Evolutionary conservation across 2,113 vertebrate genomes (phyloP).

Genomic region (Pteruthius melanotis): DNA sequence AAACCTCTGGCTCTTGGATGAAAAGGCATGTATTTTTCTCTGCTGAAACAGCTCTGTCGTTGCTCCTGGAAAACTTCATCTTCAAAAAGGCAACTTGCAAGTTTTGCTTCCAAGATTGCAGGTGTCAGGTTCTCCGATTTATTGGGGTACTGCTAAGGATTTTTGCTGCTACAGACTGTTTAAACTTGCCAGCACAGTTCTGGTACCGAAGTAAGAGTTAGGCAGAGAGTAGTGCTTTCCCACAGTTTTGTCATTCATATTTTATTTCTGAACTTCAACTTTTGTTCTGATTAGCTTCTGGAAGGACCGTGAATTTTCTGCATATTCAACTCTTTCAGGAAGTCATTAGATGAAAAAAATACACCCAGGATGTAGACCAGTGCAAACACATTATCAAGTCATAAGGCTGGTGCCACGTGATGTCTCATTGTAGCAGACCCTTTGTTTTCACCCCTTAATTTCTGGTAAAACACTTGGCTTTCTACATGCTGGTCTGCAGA

Average conservation of each 20-base stretch:
- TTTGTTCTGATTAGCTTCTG: background rate
- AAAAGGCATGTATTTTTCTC: background rate
- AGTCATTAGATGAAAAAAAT: conserved; percentile 8
- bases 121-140: background rate
- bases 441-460: background rate
- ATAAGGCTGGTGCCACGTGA: background rate
- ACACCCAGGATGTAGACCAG: background rate
- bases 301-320: background rate
- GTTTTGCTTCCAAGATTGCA: background rate
- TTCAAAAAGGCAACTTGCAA: background rate
- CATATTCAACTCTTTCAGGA: background rate
- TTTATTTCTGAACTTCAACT: background rate
- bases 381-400: background rate
- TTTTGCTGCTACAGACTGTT: background rate
- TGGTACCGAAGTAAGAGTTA: background rate
- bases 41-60: background rate
- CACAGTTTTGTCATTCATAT: background rate
- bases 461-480: background rate
- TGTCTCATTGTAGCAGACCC: background rate
- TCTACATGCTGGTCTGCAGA: background rate
- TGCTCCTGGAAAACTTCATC: background rate
- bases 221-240: background rate
- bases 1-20: background rate
- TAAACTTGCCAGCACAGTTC: background rate
- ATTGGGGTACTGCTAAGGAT: background rate